phyloP scores from a whole-genome alignment of 2,113 vertebrate species.

The Lates calcarifer region DNA sequence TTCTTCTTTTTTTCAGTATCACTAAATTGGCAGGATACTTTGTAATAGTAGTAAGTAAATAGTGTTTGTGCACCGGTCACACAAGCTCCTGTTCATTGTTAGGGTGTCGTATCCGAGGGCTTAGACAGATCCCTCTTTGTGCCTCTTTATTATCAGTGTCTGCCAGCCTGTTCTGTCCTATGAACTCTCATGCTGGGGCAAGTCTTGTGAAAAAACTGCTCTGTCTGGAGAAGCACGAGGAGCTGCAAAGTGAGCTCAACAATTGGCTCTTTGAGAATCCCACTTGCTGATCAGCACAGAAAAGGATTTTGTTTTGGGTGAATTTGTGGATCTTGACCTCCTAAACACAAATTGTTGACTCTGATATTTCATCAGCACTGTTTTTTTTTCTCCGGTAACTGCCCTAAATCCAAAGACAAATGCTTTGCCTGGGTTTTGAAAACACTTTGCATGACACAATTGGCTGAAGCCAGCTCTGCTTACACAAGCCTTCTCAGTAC shows the following conservation, averaged over 20 bases:
- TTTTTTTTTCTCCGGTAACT: neutral
- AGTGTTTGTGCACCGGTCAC: neutral
- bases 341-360: neutral
- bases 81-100: constrained; percentile 15
- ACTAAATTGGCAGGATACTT: neutral
- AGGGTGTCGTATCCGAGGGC: constrained; percentile 14
- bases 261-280: constrained; percentile 63
- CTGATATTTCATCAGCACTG: neutral
- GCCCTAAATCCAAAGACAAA: neutral
- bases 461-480: neutral
- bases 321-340: constrained; percentile 21
- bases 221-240: constrained; percentile 43
- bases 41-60: neutral
- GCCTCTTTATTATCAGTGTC: constrained; percentile 41
- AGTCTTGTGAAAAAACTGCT: constrained; percentile 24
- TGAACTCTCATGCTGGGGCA: constrained; percentile 29
- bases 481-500: neutral
- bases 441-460: constrained; percentile 4
- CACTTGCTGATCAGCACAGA: constrained; percentile 53
- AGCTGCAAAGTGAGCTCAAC: constrained; percentile 48
- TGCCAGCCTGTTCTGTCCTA: constrained; percentile 36
- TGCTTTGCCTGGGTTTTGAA: neutral
- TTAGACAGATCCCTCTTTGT: constrained; percentile 57
- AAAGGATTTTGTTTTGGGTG: constrained; percentile 38
- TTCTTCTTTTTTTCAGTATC: neutral